Percentiles rank a stretch among this genome's conserved stretches.
Evolutionary conservation across 30 jellyfish, hydroid and myxozoan genomes (phyloP).

Genomic region (Cassiopea xamachana): DNA sequence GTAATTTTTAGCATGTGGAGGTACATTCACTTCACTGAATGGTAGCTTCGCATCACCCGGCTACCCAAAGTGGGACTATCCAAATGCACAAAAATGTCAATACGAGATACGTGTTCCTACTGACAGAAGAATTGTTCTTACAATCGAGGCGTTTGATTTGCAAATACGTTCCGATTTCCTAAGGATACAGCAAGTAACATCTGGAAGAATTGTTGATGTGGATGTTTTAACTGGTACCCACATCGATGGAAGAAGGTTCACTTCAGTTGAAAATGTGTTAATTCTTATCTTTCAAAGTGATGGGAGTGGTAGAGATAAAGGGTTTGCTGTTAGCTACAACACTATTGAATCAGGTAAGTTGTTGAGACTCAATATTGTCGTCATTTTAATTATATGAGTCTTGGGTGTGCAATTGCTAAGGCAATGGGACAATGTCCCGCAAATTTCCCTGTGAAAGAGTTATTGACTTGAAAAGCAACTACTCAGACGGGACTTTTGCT

Average conservation of each 20-base stretch:
- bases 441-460: too few species aligned
- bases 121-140: conserved; percentile 9
- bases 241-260: not conserved
- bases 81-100: not conserved
- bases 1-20: not conserved
- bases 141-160: not conserved
- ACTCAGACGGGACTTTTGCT: too few species aligned
- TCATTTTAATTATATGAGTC: too few species aligned
- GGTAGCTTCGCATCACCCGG: conserved; percentile 34
- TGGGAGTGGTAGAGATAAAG: not conserved
- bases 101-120: conserved; percentile 3
- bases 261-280: not conserved
- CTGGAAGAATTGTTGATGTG: not conserved
- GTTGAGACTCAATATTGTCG: too few species aligned
- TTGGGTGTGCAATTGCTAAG: too few species aligned
- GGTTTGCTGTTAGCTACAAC: not conserved
- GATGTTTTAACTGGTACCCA: not conserved
- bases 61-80: conserved; percentile 20
- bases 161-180: not conserved
- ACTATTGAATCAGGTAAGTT: not conserved
- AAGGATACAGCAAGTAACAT: not conserved
- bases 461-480: too few species aligned
- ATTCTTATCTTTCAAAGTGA: not conserved
- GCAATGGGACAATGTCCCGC: too few species aligned
- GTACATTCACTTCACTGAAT: not conserved